phyloP scores from a whole-genome alignment of 1,140 invertebrate species.

The Eubasilissa regina region DNA sequence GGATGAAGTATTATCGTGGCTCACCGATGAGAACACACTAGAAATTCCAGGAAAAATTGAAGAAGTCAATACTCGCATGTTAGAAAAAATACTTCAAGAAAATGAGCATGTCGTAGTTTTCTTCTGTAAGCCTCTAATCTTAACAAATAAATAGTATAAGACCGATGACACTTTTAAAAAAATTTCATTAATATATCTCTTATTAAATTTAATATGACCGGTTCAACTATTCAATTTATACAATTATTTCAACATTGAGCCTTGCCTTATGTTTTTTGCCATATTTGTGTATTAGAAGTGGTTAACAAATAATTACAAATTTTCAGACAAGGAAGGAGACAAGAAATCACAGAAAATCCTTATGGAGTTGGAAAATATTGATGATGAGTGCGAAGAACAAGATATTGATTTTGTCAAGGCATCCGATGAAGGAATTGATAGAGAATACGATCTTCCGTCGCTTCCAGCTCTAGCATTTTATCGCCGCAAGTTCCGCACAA shows the following conservation, averaged over 20 bases:
- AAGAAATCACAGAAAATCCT: conserved; percentile 93
- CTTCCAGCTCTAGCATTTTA: conserved; percentile 92
- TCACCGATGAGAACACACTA: conserved; percentile 92
- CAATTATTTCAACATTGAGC: too few relatives aligned
- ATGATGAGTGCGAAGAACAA: conserved; percentile 93
- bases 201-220: too few relatives aligned
- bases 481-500: conserved; percentile 90
- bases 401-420: conserved; percentile 95
- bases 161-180: too few relatives aligned
- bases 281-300: too few relatives aligned
- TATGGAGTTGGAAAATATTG: conserved; percentile 93
- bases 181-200: too few relatives aligned
- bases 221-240: too few relatives aligned
- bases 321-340: conserved; percentile 88
- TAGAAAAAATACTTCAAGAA: conserved; percentile 91
- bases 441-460: conserved; percentile 89
- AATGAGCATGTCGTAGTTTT: conserved; percentile 93
- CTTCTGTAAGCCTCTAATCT: conserved; percentile 83
- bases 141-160: too few relatives aligned
- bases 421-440: conserved; percentile 89
- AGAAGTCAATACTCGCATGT: conserved; percentile 92
- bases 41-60: conserved; percentile 95
- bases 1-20: conserved; percentile 91
- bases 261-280: too few relatives aligned
- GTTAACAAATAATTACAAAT: not conserved